Conservation (phyloP, 1,140 invertebrate genomes). For the Aphelinus certus region DNA sequence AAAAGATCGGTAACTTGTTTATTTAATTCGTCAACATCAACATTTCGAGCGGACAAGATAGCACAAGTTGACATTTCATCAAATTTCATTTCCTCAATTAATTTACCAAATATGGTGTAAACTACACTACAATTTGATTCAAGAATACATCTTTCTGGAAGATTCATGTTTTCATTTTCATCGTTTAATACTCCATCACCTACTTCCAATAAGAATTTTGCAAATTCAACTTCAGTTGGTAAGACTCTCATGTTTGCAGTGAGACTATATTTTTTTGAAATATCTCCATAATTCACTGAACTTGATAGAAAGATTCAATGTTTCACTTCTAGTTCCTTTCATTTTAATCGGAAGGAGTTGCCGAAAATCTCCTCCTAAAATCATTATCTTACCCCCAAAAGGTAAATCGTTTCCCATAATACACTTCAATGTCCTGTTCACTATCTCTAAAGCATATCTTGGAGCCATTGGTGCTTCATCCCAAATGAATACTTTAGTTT, state of each 20-base stretch:
- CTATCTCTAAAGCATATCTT: slow-evolving; percentile 37
- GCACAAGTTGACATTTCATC: slow-evolving; percentile 10
- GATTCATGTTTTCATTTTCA: background rate
- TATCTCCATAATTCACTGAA: background rate
- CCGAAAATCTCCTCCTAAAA: slow-evolving; percentile 47
- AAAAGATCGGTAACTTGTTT: slow-evolving; percentile 29
- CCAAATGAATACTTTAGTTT: slow-evolving; percentile 40
- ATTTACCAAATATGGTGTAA: background rate
- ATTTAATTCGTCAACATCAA: slow-evolving; percentile 32
- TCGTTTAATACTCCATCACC: slow-evolving; percentile 7
- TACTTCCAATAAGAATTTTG: background rate
- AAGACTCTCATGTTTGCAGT: slow-evolving; percentile 32
- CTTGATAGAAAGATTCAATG: background rate
- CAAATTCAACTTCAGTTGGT: slow-evolving; percentile 6
- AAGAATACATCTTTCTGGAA: too few relatives aligned
- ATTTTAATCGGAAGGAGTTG: slow-evolving; percentile 9
- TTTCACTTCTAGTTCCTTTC: background rate
- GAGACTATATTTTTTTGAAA: background rate
- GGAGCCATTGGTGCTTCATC: slow-evolving; percentile 49
- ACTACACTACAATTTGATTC: background rate
- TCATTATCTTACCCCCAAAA: slow-evolving; percentile 46
- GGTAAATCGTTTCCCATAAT: slow-evolving; percentile 35
- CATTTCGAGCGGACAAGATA: slow-evolving; percentile 25
- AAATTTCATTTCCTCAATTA: slow-evolving; percentile 9
- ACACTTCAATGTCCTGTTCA: slow-evolving; percentile 42